phyloP scores from a whole-genome alignment of 2,888 invertebrate genomes.

The Drosophila melanocephala region DNA sequence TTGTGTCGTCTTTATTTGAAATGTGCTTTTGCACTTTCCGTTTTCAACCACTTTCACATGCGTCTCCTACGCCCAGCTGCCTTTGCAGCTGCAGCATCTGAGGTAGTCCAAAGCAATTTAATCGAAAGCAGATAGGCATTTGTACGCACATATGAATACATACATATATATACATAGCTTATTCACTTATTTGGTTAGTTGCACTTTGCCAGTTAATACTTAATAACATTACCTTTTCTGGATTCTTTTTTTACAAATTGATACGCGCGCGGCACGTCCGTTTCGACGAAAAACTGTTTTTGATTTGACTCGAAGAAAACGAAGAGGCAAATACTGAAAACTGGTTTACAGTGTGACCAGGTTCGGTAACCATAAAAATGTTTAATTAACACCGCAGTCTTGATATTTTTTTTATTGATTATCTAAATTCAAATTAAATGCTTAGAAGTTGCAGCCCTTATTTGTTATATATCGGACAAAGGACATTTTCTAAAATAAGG shows the following conservation, averaged over 20 bases:
- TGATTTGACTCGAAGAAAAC: conserved; percentile 19
- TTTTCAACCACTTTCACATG: conserved; percentile 51
- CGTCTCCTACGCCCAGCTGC: conserved; percentile 38
- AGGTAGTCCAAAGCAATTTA: conserved; percentile 23
- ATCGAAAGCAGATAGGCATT: conserved; percentile 8
- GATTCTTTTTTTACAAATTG: conserved; percentile 7
- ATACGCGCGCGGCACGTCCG: conserved; percentile 41
- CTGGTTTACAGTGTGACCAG: conserved; percentile 36
- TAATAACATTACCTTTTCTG: conserved; percentile 39
- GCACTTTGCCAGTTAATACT: conserved; percentile 18
- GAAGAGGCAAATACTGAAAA: conserved; percentile 4
- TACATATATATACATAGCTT: not conserved
- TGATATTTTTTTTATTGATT: conserved; percentile 1
- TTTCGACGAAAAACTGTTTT: conserved; percentile 18
- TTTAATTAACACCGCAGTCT: too few relatives aligned
- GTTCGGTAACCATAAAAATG: not conserved
- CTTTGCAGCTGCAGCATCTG: conserved; percentile 44
- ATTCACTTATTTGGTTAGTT: conserved; percentile 23
- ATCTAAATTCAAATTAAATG: not conserved
- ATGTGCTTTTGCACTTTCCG: conserved; percentile 42
- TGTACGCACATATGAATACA: not conserved
- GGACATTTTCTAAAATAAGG: not conserved
- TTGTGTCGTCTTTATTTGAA: conserved; percentile 33
- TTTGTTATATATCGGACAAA: not conserved
- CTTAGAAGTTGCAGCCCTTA: not conserved